Percentiles rank a stretch among this genome's conserved stretches.
Evolutionary conservation across 2,113 vertebrate species (phyloP).

Genomic region (Clarias macrocephalus): DNA sequence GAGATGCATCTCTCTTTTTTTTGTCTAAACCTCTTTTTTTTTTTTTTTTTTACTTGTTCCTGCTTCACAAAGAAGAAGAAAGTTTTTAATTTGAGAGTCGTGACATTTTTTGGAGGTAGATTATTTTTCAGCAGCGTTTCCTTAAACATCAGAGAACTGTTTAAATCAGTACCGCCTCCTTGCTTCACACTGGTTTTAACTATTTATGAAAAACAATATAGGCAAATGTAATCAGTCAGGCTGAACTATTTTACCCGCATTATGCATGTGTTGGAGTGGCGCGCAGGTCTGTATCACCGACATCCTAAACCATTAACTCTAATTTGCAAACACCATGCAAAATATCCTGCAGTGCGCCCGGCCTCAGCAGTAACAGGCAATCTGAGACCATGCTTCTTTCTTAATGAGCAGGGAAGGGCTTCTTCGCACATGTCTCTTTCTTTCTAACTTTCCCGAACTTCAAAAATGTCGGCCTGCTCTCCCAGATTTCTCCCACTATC

Average conservation of each 20-base stretch:
- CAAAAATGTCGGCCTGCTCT: neutral
- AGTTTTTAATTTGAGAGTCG: constrained; percentile 37
- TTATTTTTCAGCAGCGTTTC: neutral
- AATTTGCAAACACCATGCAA: too few relatives aligned
- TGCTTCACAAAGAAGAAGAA: constrained; percentile 36
- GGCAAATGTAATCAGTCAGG: too few relatives aligned
- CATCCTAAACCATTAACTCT: too few relatives aligned
- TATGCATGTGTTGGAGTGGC: constrained; percentile 16
- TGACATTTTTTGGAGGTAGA: neutral
- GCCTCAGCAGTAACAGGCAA: neutral
- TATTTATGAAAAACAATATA: too few relatives aligned
- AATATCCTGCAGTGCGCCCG: neutral
- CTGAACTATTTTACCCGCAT: constrained; percentile 6
- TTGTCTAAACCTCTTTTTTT: neutral
- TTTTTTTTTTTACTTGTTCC: constrained; percentile 13
- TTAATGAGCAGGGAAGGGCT: constrained; percentile 27
- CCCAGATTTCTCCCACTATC: neutral
- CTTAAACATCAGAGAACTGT: neutral
- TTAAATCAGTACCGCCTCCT: neutral
- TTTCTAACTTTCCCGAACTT: neutral
- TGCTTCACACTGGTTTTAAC: too few relatives aligned
- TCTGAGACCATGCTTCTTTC: constrained; percentile 8
- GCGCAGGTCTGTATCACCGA: neutral
- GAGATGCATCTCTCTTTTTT: constrained; percentile 14
- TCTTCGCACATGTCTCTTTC: neutral